Base-by-base conservation (phyloP, 2,113 vertebrate genomes). In the Oreochromis tanganicae region DNA sequence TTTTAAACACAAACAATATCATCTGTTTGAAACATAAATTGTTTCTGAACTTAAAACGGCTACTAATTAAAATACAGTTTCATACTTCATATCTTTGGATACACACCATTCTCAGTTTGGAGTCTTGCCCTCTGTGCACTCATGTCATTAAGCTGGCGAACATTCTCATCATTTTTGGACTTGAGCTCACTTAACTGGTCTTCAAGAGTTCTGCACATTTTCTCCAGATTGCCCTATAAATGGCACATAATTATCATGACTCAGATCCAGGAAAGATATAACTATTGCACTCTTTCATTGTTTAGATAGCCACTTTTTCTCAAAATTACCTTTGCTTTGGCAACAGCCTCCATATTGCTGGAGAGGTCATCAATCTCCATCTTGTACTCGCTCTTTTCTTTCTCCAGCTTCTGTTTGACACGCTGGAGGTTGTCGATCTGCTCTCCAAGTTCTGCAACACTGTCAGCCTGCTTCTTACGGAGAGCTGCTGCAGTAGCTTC, bases 151-250 rank as follows among this genome's bases (percentile, higher is more conserved):
- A 95, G 82, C 55, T 95, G 93, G 34, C 94, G 92, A 50, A 95
- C 93, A 6, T 95, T 94, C 41, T 95, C 94, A 32, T 94, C 94
- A 92, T 94, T 94, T 82, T 95, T 94, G 50, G 95, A 48, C 90
- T 97, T 99, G 8, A 97, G 82, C 79, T 99, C 98, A 92, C 96
- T 98, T 21, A 98, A 85, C 12, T 99, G 98, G 83, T 99, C 98
- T 87, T 99, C 98, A 14, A 99, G 94, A 1, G 97, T 95, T 19
- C 97, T 95, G 27, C 97, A 97, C 95, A 98, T 97, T 95, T 98
- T 99, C 86, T 99, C 98, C 82, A 98, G 93, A 61, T 97, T 98
- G 84, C 94, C 96, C 98, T 98, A 9, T 24, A 32, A 86, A 41
- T 9, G 13, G 9, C 2, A 71, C 11, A 10, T 21, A 21, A 32